phyloP scores from a whole-genome alignment of 2,113 vertebrate genomes.

The Gymnarchus niloticus region DNA sequence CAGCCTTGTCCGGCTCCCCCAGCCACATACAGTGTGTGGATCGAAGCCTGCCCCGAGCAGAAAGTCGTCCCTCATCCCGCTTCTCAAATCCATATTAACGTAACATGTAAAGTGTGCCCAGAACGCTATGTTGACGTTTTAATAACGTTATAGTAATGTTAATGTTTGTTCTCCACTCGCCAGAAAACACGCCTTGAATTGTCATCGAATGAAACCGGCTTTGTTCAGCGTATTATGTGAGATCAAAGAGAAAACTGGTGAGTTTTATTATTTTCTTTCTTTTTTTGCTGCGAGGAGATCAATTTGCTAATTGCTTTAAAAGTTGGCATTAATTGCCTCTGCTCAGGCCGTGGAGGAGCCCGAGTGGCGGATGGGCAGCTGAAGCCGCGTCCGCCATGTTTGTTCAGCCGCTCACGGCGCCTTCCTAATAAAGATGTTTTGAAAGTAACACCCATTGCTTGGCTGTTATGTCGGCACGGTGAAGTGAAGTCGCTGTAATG shows the following conservation, averaged over 20 bases:
- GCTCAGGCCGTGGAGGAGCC: background rate
- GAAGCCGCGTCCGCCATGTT: constrained; percentile 12
- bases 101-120: too few relatives aligned
- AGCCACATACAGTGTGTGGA: background rate
- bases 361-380: background rate
- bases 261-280: constrained; percentile 19
- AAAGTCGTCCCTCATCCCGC: too few relatives aligned
- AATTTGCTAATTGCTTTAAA: background rate
- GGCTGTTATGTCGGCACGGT: background rate
- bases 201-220: constrained; percentile 73
- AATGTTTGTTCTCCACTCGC: constrained; percentile 26
- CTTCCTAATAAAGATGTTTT: background rate
- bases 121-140: background rate
- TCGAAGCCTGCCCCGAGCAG: background rate
- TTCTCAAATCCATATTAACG: background rate
- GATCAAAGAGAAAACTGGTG: constrained; percentile 74
- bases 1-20: too few relatives aligned
- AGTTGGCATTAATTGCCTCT: background rate
- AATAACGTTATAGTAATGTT: background rate
- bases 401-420: background rate
- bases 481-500: background rate
- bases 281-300: background rate
- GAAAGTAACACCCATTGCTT: background rate
- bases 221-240: constrained; percentile 74
- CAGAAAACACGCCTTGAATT: constrained; percentile 75